Base-by-base conservation (phyloP, 2,797 vertebrate species). In the Petrocephalus sullivani region DNA sequence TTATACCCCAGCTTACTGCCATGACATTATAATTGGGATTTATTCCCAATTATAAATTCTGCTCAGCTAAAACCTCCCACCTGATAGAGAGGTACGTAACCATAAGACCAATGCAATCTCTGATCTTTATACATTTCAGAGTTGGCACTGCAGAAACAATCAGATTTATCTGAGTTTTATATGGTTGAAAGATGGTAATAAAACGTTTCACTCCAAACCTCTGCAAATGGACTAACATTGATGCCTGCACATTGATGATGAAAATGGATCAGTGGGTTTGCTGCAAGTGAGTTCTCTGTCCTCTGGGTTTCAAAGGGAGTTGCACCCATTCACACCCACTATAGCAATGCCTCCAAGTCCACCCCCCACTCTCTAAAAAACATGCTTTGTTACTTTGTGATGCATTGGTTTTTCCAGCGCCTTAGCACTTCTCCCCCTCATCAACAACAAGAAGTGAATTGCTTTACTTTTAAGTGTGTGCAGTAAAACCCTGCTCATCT, bases 391-490 rank as follows among this genome's bases (percentile, higher is more conserved):
- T 71, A 37, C 64, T 71, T 71, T 71, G 23, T 64, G 64, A 37
- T 85, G 1, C 12, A 9, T 19, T 56, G 82, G 49, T 28, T 85
- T 19, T 46, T 53, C 10, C 10, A 85, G 6, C 53, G 21, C 53
- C 49, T 54, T 84, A 8, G 82, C 49, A 51, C 28, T 33, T 33
- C 10, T 16, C n/a, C 56, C 10, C 49, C 51, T 85, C 23, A 54
- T 54, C 53, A 85, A 57, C 82, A 54, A 56, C 51, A 54, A 51
- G 82, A 84, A 56, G 82, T 28, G 53, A 54, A 85, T 54, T 85
- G 49, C 21, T 85, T 85, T 85, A 85, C 49, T 85, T 84, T 85
- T 85, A 19, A 78, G 71, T 78, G 37, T 78, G 82, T 57, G 21
- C 23, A 56, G 0, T 85, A 54, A 85, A 85, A 23, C 71, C 6